Evolutionary conservation across 2,888 invertebrate genomes (phyloP), one percentile per base, ranked within the genome.

Genomic region (Parnassius apollo): DNA sequence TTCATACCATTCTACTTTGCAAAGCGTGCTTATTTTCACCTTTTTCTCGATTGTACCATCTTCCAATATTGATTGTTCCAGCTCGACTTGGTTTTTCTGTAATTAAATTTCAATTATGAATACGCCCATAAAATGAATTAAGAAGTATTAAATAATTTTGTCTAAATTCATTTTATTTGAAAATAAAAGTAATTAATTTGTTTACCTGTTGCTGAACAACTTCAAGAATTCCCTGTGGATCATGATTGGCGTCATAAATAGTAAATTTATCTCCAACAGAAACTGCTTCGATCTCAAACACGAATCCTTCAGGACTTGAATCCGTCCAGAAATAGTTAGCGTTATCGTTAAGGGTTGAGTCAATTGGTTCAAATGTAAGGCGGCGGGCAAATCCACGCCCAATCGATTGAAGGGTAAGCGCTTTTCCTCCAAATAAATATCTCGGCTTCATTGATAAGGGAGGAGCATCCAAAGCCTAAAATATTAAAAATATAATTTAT

Each of bases 281-380:
- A 8, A 95, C 91, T 0, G 94, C 93, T 75, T 94, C 94, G 65
- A 95, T 85, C 78, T 95, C 94, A 81, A 96, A 96, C 45, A 94
- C 94, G 78, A 94, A 96, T 57, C 96, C 96, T 80, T 94, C 94
- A 1, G 94, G 94, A 67, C 93, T 88, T 46, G 95, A 96, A 85
- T 96, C 96, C 35, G 95, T 94, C 95, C 96, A 96, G 88, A 96
- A 96, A 82, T 94, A 95, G 77, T 95, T 95, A 57, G 92, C 90
- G 79, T 95, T 95, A 67, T 93, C 91, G 84, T 95, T 95, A 52
- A 94, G 90, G 49, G 92, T 91, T 45, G 92, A 92, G 53, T 91
- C 88, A 61, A 93, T 88, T 1, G 95, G 93, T 74, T 94, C 93
- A 84, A 96, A 96, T 2, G 96, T 96, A 66, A 96, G 91, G 53